Percentiles rank a stretch among this genome's conserved stretches.
phyloP scores from a whole-genome alignment of 92 coral and sea anemone species.

The Pocillopora meandrina region DNA sequence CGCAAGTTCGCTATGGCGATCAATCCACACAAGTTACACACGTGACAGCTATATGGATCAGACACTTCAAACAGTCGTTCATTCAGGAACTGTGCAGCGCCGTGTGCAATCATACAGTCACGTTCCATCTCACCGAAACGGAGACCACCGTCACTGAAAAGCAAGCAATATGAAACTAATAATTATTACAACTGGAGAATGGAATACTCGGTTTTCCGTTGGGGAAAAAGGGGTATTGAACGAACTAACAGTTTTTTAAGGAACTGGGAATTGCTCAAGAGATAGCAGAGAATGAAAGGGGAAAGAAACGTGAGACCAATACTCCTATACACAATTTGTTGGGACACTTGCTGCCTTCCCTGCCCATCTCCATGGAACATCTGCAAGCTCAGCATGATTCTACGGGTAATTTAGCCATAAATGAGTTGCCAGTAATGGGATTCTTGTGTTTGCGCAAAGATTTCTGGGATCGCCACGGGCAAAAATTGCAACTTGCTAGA shows the following conservation, averaged over 20 bases:
- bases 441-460: too few species aligned
- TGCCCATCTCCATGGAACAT: background rate
- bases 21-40: slow-evolving; percentile 95
- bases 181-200: too few species aligned
- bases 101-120: slow-evolving; percentile 98
- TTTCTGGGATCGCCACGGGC: too few species aligned
- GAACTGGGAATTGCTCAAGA: background rate
- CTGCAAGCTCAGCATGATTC: too few species aligned
- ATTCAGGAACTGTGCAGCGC: slow-evolving; percentile 98
- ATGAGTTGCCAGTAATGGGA: too few species aligned
- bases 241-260: background rate
- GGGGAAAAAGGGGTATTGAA: background rate
- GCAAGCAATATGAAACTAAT: background rate
- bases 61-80: slow-evolving; percentile 97
- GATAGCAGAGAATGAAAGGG: background rate
- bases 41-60: slow-evolving; percentile 99
- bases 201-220: background rate
- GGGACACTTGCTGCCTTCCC: too few species aligned
- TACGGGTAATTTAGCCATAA: too few species aligned
- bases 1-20: slow-evolving; percentile 96
- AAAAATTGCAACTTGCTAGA: too few species aligned
- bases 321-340: too few species aligned
- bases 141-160: slow-evolving; percentile 93
- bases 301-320: too few species aligned
- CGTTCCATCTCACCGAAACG: slow-evolving; percentile 99